phyloP scores from a whole-genome alignment of 2,113 vertebrate genomes.

The Strix aluco region DNA sequence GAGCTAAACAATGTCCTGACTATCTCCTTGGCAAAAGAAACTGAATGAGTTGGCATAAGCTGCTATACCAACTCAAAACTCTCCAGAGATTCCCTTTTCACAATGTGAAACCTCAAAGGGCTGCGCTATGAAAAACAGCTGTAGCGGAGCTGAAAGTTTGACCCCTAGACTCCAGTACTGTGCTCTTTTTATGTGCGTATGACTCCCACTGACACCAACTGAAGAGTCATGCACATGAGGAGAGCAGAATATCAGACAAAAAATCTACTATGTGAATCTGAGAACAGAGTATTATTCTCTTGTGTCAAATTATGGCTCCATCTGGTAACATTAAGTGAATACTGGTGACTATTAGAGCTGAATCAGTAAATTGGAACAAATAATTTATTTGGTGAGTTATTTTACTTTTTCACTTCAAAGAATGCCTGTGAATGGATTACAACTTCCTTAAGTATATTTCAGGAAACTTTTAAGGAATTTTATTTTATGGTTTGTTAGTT shows the following conservation, averaged over 20 bases:
- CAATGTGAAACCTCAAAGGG: slow-evolving; percentile 45
- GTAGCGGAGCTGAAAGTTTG: slow-evolving; percentile 37
- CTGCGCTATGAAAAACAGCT: slow-evolving; percentile 35
- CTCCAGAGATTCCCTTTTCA: slow-evolving; percentile 25
- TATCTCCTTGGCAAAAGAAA: slow-evolving; percentile 27
- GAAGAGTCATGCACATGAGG: slow-evolving; percentile 42
- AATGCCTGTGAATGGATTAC: background rate
- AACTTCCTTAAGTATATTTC: slow-evolving; percentile 26
- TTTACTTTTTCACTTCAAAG: slow-evolving; percentile 49
- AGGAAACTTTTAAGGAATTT: slow-evolving; percentile 31
- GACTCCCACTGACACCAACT: slow-evolving; percentile 57
- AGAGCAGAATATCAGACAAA: slow-evolving; percentile 44
- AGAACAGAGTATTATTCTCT: slow-evolving; percentile 31
- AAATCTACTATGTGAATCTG: slow-evolving; percentile 27
- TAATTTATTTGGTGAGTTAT: slow-evolving; percentile 38
- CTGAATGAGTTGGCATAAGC: slow-evolving; percentile 32
- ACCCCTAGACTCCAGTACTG: slow-evolving; percentile 28
- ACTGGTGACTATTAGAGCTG: slow-evolving; percentile 19
- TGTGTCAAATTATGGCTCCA: slow-evolving; percentile 37
- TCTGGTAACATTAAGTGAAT: slow-evolving; percentile 52
- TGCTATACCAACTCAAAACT: slow-evolving; percentile 20
- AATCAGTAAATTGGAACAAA: slow-evolving; percentile 51
- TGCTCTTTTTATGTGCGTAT: slow-evolving; percentile 25
- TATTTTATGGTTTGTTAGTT: slow-evolving; percentile 17
- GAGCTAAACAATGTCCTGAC: slow-evolving; percentile 44